Conservation (phyloP, 1,140 invertebrate genomes). For the Andricus grossulariae region DNA sequence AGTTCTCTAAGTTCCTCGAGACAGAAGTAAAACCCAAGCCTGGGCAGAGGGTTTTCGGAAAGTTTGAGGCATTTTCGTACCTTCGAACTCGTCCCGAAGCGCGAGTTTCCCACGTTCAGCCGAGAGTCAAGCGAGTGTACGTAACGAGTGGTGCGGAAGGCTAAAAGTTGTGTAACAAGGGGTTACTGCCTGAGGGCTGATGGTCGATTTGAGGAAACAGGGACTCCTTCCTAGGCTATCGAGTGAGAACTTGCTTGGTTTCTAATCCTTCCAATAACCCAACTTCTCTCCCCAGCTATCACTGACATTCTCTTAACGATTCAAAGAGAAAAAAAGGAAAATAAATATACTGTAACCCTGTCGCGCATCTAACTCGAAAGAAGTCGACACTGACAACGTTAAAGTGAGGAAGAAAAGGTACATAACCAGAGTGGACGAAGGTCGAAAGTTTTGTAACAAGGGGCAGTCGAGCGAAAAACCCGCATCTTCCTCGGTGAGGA, state of each 20-base stretch:
- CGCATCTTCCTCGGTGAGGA: neutral
- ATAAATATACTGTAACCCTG: neutral
- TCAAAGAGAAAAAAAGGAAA: neutral
- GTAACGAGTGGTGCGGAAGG: slow-evolving; percentile 44
- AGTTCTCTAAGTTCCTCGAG: neutral
- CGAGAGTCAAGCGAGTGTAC: slow-evolving; percentile 23
- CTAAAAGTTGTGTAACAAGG: slow-evolving; percentile 48
- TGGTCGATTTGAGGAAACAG: slow-evolving; percentile 19
- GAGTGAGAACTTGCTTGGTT: slow-evolving; percentile 37
- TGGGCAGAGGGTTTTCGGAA: neutral
- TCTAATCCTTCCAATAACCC: slow-evolving; percentile 24
- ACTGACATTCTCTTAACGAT: slow-evolving; percentile 17
- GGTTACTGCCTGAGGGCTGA: slow-evolving; percentile 9
- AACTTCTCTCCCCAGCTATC: slow-evolving; percentile 30
- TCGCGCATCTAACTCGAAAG: neutral
- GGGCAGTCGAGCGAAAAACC: slow-evolving; percentile 17
- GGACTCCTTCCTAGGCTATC: neutral
- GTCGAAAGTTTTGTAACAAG: slow-evolving; percentile 41
- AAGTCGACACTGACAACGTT: slow-evolving; percentile 10
- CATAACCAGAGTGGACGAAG: neutral
- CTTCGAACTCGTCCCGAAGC: neutral
- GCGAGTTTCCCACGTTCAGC: slow-evolving; percentile 9
- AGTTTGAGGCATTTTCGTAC: slow-evolving; percentile 2
- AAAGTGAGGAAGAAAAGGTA: neutral
- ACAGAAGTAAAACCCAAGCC: neutral